Percentiles rank a stretch among this genome's conserved stretches.
These are phyloP conservation scores for Escarpia spicata DNA, from an alignment of 2,888 invertebrate genomes.

Conservation along the genomic window DNA sequence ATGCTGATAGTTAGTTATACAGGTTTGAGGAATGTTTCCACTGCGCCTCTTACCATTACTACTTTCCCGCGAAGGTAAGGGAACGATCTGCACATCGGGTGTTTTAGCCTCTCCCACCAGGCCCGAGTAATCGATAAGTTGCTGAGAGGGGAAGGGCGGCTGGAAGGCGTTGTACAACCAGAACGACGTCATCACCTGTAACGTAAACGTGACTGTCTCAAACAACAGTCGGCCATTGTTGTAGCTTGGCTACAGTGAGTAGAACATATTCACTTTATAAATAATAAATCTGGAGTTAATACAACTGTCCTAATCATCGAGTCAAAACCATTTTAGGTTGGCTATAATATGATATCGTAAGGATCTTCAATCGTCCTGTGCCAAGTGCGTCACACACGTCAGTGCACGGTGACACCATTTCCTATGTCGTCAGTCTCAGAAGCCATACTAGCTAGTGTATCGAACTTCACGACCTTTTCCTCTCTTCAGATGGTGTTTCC, in stretches of 20 bases:
- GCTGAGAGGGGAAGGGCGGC: background rate
- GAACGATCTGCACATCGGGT: background rate
- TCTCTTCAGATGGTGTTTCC: no score
- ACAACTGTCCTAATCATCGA: no score
- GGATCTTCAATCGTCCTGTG: no score
- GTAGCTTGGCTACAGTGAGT: background rate
- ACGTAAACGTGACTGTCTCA: background rate
- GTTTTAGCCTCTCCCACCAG: conserved; percentile 26
- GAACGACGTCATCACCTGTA: conserved; percentile 32
- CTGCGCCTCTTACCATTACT: background rate
- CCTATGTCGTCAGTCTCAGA: no score
- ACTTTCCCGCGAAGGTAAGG: background rate
- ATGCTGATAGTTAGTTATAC: background rate
- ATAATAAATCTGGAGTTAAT: no score
- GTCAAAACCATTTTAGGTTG: no score
- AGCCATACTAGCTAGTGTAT: no score
- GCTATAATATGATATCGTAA: no score
- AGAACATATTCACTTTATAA: no score
- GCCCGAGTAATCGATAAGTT: background rate
- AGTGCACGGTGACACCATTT: no score
- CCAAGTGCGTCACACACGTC: no score
- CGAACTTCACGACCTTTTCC: no score
- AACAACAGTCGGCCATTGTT: background rate
- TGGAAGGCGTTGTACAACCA: conserved; percentile 35
- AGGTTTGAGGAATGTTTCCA: background rate